Percentiles rank a stretch among this genome's conserved stretches.
Conservation (phyloP, 2,888 invertebrate species). For the Athalia cordata region DNA sequence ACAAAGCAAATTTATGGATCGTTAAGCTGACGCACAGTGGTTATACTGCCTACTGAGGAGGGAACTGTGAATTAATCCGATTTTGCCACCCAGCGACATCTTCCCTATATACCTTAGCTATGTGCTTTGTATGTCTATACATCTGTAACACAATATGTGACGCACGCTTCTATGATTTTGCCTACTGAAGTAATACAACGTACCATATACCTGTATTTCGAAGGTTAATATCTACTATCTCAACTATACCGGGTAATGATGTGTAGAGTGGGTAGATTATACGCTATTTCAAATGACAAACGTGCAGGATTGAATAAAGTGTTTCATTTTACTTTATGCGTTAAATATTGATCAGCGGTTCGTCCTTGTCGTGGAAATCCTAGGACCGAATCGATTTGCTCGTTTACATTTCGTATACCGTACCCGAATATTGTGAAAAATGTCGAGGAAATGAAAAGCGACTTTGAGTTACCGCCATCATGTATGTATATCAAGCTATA, state of each 20-base stretch:
- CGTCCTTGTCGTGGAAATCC: no score
- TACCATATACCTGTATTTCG: no score
- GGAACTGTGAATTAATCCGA: conserved; percentile 20
- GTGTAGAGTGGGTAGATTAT: not conserved
- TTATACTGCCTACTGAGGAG: not conserved
- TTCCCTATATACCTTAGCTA: not conserved
- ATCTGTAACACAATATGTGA: no score
- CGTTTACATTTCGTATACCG: not conserved
- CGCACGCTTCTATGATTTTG: not conserved
- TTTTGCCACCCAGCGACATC: conserved; percentile 3
- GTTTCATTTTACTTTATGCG: not conserved
- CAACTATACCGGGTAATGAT: not conserved
- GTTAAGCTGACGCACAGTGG: conserved; percentile 2
- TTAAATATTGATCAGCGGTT: not conserved
- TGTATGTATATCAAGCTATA: not conserved
- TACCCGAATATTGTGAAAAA: not conserved
- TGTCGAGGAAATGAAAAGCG: not conserved
- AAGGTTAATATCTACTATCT: no score
- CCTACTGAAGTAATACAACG: not conserved
- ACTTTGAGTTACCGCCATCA: conserved; percentile 15
- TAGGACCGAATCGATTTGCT: no score
- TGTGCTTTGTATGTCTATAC: no score
- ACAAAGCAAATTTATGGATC: conserved; percentile 30
- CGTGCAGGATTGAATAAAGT: not conserved
- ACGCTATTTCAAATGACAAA: not conserved